phyloP scores from a whole-genome alignment of 30 jellyfish, hydroid and myxozoan genomes.

The Turritopsis dohrnii region DNA sequence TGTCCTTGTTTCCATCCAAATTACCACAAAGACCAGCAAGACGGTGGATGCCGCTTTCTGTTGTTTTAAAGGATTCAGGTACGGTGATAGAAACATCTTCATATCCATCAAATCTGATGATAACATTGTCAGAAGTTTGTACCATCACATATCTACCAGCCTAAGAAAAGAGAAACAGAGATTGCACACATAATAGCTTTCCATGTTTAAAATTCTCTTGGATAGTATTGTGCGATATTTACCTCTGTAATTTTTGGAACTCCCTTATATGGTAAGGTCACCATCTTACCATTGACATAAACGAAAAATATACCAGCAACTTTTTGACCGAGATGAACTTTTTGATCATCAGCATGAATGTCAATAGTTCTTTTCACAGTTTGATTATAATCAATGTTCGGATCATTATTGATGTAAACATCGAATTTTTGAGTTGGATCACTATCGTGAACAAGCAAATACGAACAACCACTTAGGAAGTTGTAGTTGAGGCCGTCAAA shows the following conservation, averaged over 20 bases:
- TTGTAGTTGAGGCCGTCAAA: slow-evolving; percentile 86
- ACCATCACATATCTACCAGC: slow-evolving; percentile 94
- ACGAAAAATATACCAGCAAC: slow-evolving; percentile 49
- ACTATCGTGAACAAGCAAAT: slow-evolving; percentile 75
- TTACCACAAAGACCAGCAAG: slow-evolving; percentile 95
- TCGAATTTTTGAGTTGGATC: slow-evolving; percentile 57
- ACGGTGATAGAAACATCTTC: slow-evolving; percentile 91
- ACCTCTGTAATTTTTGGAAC: slow-evolving; percentile 78
- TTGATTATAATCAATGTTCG: slow-evolving; percentile 48
- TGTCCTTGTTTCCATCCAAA: slow-evolving; percentile 69
- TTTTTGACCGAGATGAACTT: slow-evolving; percentile 75
- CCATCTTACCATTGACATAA: slow-evolving; percentile 54
- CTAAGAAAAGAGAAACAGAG: slow-evolving; percentile 18
- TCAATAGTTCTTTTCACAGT: slow-evolving; percentile 78
- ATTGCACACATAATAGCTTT: not conserved
- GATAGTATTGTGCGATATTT: not conserved
- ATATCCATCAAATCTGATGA: slow-evolving; percentile 82
- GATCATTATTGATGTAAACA: slow-evolving; percentile 73
- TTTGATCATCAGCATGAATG: slow-evolving; percentile 45
- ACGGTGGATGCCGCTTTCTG: slow-evolving; percentile 50
- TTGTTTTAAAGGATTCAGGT: slow-evolving; percentile 57
- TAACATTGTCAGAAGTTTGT: slow-evolving; percentile 71
- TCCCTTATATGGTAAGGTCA: slow-evolving; percentile 68
- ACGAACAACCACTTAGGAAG: slow-evolving; percentile 70
- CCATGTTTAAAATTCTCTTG: not conserved